phyloP scores from a whole-genome alignment of 2,888 invertebrate genomes.

The Fragum whitleyi region DNA sequence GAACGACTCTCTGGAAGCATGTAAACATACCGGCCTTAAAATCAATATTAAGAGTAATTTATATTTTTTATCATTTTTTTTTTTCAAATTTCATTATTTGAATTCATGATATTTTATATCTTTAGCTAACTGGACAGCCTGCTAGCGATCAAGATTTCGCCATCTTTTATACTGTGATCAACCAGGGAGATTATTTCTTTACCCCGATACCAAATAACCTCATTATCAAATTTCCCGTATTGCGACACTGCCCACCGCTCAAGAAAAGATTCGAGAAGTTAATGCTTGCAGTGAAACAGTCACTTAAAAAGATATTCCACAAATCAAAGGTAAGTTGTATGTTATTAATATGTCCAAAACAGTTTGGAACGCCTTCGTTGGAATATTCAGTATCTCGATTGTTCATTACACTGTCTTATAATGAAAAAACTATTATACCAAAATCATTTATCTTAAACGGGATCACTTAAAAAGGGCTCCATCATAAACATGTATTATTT shows the following conservation, averaged over 20 bases:
- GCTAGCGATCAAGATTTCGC: not conserved
- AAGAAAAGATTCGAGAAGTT: not conserved
- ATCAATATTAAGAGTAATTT: too few species aligned
- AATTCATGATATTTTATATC: not conserved
- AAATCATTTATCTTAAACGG: too few species aligned
- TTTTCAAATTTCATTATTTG: not conserved
- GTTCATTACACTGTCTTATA: too few species aligned
- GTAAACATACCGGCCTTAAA: not conserved
- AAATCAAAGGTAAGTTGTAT: not conserved
- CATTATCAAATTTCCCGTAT: not conserved
- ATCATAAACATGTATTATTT: too few species aligned
- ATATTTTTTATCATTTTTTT: too few species aligned
- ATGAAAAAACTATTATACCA: too few species aligned
- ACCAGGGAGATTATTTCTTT: not conserved
- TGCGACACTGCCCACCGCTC: not conserved
- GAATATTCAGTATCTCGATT: too few species aligned
- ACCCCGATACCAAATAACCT: not conserved
- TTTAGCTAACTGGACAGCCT: not conserved
- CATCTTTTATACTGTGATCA: not conserved
- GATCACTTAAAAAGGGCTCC: too few species aligned
- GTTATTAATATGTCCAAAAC: too few species aligned
- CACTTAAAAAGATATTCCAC: not conserved
- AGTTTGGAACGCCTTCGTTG: too few species aligned
- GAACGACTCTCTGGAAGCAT: not conserved
- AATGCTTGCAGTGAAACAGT: not conserved